A percentile compares a stretch with the other conserved stretches of the same genome.
phyloP scores from a whole-genome alignment of 2,113 vertebrate species.

The Eretmochelys imbricata region DNA sequence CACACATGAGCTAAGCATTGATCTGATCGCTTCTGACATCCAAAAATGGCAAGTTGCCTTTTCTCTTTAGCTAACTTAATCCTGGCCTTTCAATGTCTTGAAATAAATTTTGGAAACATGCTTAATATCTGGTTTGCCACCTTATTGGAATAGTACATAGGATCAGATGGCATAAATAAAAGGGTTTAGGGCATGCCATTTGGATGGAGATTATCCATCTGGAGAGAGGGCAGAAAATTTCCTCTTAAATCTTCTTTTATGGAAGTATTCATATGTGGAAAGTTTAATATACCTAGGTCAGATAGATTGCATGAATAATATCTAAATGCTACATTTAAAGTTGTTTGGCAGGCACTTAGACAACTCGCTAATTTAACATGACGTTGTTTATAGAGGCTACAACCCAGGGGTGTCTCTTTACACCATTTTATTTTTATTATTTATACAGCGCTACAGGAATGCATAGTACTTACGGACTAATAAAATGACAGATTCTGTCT shows the following conservation, averaged over 20 bases:
- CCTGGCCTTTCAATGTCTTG: neutral
- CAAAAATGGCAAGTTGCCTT: neutral
- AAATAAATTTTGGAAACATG: neutral
- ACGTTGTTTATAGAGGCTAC: neutral
- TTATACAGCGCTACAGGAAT: neutral
- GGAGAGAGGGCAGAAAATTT: neutral
- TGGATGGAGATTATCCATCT: neutral
- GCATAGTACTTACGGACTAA: neutral
- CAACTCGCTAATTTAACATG: neutral
- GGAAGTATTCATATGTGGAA: neutral
- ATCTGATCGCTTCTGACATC: neutral
- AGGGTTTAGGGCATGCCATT: neutral
- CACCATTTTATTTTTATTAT: neutral
- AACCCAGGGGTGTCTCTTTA: neutral
- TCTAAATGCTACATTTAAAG: neutral
- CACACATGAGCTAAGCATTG: accelerated
- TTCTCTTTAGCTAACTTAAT: neutral
- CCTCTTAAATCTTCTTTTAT: neutral
- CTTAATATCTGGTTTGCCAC: neutral
- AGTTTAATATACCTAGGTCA: neutral
- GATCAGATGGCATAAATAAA: neutral
- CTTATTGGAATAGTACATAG: neutral
- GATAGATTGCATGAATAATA: neutral
- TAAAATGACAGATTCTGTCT: neutral
- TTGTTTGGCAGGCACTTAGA: neutral